Evolutionary conservation across 2,888 invertebrate genomes (phyloP).

Genomic region (Ferrisia virgata): DNA sequence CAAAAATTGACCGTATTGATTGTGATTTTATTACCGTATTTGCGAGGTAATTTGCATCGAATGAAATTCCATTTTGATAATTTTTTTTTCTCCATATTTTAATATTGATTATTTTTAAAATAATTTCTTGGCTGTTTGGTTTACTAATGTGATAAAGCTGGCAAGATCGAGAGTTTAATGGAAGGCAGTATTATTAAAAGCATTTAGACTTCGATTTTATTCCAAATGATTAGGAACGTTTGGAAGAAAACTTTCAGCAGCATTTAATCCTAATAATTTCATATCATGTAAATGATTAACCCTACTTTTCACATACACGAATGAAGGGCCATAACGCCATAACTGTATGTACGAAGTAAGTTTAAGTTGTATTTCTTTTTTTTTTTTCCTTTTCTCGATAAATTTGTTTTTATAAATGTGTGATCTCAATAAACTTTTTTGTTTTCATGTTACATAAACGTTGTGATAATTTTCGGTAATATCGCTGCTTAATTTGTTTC

Average conservation of each 20-base stretch:
- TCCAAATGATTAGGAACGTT: neutral
- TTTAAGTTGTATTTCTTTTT: neutral
- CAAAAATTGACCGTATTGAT: neutral
- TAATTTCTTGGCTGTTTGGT: neutral
- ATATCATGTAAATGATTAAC: neutral
- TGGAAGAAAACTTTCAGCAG: neutral
- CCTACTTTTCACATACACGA: neutral
- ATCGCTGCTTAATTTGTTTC: neutral
- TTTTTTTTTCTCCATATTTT: neutral
- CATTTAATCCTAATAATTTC: constrained; percentile 20
- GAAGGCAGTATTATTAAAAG: neutral
- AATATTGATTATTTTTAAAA: neutral
- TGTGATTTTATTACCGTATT: neutral
- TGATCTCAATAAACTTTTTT: constrained; percentile 27
- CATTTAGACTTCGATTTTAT: neutral
- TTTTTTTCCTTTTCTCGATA: neutral
- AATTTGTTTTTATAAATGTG: neutral
- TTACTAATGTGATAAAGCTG: neutral
- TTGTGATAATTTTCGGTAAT: no score
- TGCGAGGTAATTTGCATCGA: neutral
- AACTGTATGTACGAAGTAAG: neutral
- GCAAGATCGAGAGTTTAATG: neutral
- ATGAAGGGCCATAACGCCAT: neutral
- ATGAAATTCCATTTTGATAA: neutral
- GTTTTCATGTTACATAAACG: neutral